A percentile compares a stretch with the other conserved stretches of the same genome.
Conservation (phyloP, 1,140 invertebrate genomes). For the Steinernema khuongi region DNA sequence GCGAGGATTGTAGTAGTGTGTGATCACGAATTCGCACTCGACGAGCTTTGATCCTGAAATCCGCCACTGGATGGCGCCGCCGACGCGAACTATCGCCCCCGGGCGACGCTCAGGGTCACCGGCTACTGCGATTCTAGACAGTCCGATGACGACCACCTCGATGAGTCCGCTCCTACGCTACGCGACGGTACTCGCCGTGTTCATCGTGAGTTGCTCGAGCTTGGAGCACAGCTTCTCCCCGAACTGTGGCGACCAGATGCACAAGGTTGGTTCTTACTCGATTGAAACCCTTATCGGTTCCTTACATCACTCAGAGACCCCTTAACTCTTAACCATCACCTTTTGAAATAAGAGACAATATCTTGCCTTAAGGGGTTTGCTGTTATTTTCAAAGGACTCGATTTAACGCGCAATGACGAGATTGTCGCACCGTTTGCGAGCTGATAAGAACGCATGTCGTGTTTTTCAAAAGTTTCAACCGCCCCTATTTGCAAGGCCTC, state of each 20-base stretch:
- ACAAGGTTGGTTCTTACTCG: constrained; percentile 10
- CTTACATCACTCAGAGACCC: not conserved
- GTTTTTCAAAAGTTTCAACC: no score
- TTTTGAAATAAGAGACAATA: no score
- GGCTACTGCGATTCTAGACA: no score
- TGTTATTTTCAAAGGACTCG: not conserved
- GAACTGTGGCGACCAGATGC: not conserved
- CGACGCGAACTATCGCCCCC: not conserved
- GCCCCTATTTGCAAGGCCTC: no score
- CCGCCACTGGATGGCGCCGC: constrained; percentile 13
- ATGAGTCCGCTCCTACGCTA: not conserved
- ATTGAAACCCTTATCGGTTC: not conserved
- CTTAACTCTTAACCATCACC: not conserved
- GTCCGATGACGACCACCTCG: not conserved
- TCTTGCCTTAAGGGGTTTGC: not conserved
- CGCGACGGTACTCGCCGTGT: not conserved
- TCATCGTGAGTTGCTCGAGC: not conserved
- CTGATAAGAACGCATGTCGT: not conserved
- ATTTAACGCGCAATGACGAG: not conserved
- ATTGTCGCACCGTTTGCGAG: not conserved
- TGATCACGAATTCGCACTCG: constrained; percentile 13
- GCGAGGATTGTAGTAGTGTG: constrained; percentile 16
- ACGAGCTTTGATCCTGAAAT: constrained; percentile 16
- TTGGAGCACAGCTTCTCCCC: constrained; percentile 1
- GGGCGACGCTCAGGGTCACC: not conserved